phyloP scores from a whole-genome alignment of 2,113 vertebrate species.

The Nanger granti region DNA sequence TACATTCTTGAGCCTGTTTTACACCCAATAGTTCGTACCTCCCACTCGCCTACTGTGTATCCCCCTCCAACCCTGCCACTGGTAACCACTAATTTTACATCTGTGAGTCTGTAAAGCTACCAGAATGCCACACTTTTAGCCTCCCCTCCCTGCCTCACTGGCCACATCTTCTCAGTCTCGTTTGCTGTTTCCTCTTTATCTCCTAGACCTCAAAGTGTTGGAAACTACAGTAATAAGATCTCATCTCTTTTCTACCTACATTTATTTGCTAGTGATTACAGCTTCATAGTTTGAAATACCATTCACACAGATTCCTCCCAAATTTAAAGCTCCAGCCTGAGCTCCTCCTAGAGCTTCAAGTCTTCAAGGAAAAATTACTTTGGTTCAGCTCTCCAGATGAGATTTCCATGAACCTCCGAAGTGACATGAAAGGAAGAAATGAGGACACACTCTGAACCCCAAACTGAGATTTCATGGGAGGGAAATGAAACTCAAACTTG shows the following conservation, averaged over 20 bases:
- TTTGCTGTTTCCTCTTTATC: neutral
- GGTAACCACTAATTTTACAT: neutral
- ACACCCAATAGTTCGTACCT: neutral
- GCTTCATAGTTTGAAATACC: neutral
- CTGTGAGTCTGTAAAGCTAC: neutral
- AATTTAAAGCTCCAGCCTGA: neutral
- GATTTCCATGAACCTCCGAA: neutral
- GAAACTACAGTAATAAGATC: neutral
- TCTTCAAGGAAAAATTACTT: neutral
- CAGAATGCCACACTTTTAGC: neutral
- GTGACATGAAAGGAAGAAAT: neutral
- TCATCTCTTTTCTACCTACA: neutral
- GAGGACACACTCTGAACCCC: neutral
- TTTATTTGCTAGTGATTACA: neutral
- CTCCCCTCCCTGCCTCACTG: neutral
- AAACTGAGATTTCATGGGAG: neutral
- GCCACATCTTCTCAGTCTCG: neutral
- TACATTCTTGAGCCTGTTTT: neutral
- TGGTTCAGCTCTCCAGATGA: neutral
- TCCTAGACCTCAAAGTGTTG: neutral
- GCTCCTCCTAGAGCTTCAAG: neutral
- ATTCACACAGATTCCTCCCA: neutral
- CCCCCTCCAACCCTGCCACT: neutral
- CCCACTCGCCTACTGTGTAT: neutral
- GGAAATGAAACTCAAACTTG: neutral